phyloP scores from a whole-genome alignment of 2,113 vertebrate genomes.

The Halichoerus grypus region DNA sequence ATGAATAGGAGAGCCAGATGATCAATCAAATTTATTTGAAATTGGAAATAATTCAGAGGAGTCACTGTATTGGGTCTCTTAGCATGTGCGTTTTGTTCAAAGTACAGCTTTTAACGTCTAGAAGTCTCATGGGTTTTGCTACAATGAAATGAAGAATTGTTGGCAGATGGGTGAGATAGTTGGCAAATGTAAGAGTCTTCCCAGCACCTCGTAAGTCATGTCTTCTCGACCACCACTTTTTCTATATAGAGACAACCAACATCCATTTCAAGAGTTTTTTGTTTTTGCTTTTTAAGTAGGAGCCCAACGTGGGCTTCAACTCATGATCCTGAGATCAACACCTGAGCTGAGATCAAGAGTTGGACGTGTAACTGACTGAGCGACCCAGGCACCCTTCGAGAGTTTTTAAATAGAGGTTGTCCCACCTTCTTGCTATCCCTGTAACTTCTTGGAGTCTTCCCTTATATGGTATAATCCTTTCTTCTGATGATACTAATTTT shows the following conservation, averaged over 20 bases:
- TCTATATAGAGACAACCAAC: neutral
- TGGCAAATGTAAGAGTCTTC: constrained; percentile 40
- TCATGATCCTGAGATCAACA: neutral
- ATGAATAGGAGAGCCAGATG: neutral
- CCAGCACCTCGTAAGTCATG: neutral
- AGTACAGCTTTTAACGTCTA: neutral
- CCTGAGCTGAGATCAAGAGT: neutral
- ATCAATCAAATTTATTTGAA: constrained; percentile 39
- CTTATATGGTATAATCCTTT: neutral
- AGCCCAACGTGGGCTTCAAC: neutral
- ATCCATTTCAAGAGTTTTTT: neutral
- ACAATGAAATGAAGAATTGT: constrained; percentile 16
- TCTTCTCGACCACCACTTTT: constrained; percentile 10
- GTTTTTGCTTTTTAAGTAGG: neutral
- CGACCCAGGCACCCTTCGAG: neutral
- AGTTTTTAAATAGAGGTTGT: neutral
- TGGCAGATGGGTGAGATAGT: neutral
- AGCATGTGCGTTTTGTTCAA: constrained; percentile 45
- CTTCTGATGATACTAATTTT: constrained; percentile 1
- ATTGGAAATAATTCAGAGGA: constrained; percentile 36
- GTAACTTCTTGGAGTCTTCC: neutral
- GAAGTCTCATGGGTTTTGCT: neutral
- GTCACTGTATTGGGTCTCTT: neutral
- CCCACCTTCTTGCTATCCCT: neutral
- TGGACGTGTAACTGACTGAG: neutral